A percentile compares a stretch with the other conserved stretches of the same genome.
These are phyloP conservation scores for Actinemys pallida DNA, from an alignment of 2,113 vertebrate species.

Conservation along the genomic window DNA sequence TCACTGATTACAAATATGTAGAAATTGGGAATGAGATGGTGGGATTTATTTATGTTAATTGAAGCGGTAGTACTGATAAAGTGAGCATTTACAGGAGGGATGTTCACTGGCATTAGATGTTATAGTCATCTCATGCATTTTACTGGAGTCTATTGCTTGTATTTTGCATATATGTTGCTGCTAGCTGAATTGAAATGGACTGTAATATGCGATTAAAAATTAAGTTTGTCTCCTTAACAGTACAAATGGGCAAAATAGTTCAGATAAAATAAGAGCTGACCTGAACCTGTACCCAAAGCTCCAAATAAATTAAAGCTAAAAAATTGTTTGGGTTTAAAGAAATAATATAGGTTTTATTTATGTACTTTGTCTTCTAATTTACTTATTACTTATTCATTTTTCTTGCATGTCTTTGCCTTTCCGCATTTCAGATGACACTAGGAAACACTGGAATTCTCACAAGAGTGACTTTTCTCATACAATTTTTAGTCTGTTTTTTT, in stretches of 20 bases:
- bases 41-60: not conserved
- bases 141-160: not conserved
- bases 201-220: constrained; percentile 14
- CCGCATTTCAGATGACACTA: not conserved
- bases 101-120: not conserved
- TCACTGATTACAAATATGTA: not conserved
- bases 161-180: constrained; percentile 23
- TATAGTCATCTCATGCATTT: constrained; percentile 16
- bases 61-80: not conserved
- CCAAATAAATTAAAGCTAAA: not conserved
- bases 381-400: not conserved
- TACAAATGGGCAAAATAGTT: not conserved
- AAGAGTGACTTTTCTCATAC: not conserved
- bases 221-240: constrained; percentile 1
- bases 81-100: not conserved
- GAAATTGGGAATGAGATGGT: not conserved
- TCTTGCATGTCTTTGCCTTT: not conserved
- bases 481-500: not conserved
- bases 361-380: not conserved
- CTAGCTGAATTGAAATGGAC: constrained; percentile 21
- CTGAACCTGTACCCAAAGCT: not conserved
- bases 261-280: not conserved
- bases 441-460: not conserved
- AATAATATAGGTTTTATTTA: constrained; percentile 4
- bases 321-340: not conserved